Evolutionary conservation across 2,113 vertebrate species (phyloP), one percentile per base, ranked within the genome.

Genomic region (Apaloderma vittatum): DNA sequence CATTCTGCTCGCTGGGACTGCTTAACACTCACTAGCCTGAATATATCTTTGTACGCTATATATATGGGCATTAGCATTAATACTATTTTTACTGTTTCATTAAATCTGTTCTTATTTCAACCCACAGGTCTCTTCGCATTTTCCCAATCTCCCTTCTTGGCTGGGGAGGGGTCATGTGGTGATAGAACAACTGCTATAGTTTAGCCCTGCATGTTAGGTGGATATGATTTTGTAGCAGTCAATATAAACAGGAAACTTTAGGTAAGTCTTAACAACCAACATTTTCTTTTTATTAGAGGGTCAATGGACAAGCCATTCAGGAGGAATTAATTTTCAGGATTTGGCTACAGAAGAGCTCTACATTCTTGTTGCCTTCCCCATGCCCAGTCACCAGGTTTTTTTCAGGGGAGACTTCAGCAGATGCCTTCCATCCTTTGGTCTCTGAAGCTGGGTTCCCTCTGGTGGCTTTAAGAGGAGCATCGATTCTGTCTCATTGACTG

Each of bases 251-350:
- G 51, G 62, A 95, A 94, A 79, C 76, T 43, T 49, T 37, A 78
- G 83, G 73, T 40, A 87, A 86, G 54, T 91, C 88, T 40, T 95
- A 96, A 97, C 93, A 97, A 96, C 93, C 40, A 73, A 94, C 12
- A 16, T 65, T 68, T 58, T 94, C 93, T 96, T 96, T 43, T 73
- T 73, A 97, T 95, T 97, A 37, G 88, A 79, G 46, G 22, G 17
- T 24, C 68, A 74, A 67, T 65, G 80, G 20, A 73, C 76, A 91
- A 93, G 91, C 58, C 91, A 58, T 84, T 94, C 68, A 92, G 80
- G 83, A 94, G 72, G 45, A 97, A 97, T 97, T 95, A 96, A 90
- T 72, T 93, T 71, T 93, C 79, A 92, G 73, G 94, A 97, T 94
- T 96, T 95, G 77, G 83, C 92, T 94, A 94, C 86, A 89, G 88